Evolutionary conservation across 2,888 invertebrate species (phyloP), one percentile per base, ranked within the genome.

Genomic region (Lymantria monacha): DNA sequence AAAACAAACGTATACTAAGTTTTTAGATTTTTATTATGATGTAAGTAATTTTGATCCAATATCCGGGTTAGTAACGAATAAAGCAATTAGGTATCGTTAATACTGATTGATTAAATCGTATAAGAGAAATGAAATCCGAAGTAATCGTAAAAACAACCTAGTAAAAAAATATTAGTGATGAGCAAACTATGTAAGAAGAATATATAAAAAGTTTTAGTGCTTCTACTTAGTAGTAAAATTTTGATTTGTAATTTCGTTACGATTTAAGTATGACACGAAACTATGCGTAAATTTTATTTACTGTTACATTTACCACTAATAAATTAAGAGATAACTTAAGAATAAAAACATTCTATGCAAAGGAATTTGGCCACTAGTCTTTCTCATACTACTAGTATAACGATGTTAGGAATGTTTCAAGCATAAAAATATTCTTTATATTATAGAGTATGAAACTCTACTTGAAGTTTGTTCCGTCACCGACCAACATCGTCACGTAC

Each of bases 201-300:
- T 31, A 30, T 48, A 45, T 45, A 49, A 45, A 46, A 51, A 42
- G 22, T 49, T 46, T 51, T 43, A 51, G 14, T 47, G 30, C 31
- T 43, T 13, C 8, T 31, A 30, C 11, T 12, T 13, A 40, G 46
- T 37, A 41, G 13, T 51, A 43, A 47, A 51, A 40, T 7, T 22
- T 36, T 30, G 8, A 47, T 51, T 41, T 42, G 44, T 41, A n/a
- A 30, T 40, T 36, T 13, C 13, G 47, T 33, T 40, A 47, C 31
- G 22, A 46, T 46, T 43, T 40, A 12, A 7, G 9, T n/a, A 14
- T 44, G 43, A 42, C 42, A 46, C 12, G 38, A 42, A 22, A 46
- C 43, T 22, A 38, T 22, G 3, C 22, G 22, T 22, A 22, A 22
- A 22, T 22, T 22, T 22, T 22, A 22, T 22, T 22, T 22, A 5